These are phyloP conservation scores for Rhagoletis zephyria DNA, from an alignment of 1,140 invertebrate species.

Conservation along the genomic window DNA sequence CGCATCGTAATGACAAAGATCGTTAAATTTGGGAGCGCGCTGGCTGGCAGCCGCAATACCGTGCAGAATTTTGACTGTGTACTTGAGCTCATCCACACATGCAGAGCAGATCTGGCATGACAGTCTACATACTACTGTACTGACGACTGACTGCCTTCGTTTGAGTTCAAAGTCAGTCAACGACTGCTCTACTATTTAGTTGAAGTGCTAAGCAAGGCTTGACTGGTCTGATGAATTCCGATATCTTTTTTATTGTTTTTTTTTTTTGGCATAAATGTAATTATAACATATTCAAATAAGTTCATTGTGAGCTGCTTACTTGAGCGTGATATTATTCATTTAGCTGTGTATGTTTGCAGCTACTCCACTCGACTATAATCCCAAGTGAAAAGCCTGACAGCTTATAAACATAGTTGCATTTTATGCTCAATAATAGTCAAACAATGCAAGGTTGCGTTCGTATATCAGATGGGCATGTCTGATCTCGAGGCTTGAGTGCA, in stretches of 20 bases:
- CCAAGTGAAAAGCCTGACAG: too few species aligned
- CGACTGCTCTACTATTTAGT: constrained; percentile 3
- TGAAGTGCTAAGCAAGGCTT: not conserved
- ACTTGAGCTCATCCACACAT: not conserved
- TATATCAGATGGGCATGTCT: not conserved
- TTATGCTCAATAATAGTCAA: not conserved
- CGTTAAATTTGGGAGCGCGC: constrained; percentile 14
- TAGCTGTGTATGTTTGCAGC: too few species aligned
- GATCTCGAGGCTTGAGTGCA: constrained; percentile 20
- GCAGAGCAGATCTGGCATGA: not conserved
- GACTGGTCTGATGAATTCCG: not conserved
- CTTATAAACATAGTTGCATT: not conserved
- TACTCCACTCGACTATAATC: too few species aligned
- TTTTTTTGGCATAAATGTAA: constrained; percentile 16
- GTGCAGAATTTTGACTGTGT: not conserved
- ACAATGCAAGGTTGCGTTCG: constrained; percentile 43
- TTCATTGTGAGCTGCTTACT: not conserved
- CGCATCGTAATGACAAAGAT: constrained; percentile 27
- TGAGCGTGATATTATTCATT: too few species aligned
- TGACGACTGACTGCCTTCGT: not conserved
- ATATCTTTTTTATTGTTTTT: not conserved
- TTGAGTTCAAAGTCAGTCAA: constrained; percentile 26
- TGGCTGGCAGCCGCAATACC: too few species aligned
- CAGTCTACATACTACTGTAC: not conserved
- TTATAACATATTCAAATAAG: constrained; percentile 19